Percentiles rank a stretch among this genome's conserved stretches.
Conservation (phyloP, 2,797 vertebrate species). For the Pelochelys cantorii region DNA sequence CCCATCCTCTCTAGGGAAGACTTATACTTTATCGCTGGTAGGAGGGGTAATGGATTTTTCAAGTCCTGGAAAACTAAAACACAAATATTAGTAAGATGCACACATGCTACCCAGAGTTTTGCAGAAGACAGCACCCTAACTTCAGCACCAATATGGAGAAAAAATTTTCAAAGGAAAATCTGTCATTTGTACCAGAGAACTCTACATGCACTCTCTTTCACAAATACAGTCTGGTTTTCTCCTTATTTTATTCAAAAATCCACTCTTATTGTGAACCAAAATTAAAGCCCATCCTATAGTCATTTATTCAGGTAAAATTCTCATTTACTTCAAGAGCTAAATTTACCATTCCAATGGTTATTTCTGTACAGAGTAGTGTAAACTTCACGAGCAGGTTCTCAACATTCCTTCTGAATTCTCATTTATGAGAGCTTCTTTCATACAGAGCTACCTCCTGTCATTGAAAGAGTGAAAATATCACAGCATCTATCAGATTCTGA, state of each 20-base stretch:
- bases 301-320: background rate
- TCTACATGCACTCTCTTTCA: background rate
- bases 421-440: background rate
- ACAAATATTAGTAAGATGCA: background rate
- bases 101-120: background rate
- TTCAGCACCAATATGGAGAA: background rate
- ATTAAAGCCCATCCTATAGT: background rate
- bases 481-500: background rate
- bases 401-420: background rate
- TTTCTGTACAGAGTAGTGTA: background rate
- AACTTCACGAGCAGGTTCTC: background rate
- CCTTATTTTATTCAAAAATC: background rate
- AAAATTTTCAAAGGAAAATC: background rate
- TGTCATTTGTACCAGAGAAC: background rate
- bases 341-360: background rate
- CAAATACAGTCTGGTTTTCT: background rate
- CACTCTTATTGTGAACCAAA: background rate
- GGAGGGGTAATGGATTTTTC: background rate
- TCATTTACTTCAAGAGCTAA: background rate
- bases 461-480: background rate
- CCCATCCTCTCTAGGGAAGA: background rate
- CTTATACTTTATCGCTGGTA: background rate
- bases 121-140: background rate
- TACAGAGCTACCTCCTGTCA: background rate
- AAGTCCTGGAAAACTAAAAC: background rate